phyloP scores from a whole-genome alignment of 2,113 vertebrate species.

The Mormyrus lacerda region DNA sequence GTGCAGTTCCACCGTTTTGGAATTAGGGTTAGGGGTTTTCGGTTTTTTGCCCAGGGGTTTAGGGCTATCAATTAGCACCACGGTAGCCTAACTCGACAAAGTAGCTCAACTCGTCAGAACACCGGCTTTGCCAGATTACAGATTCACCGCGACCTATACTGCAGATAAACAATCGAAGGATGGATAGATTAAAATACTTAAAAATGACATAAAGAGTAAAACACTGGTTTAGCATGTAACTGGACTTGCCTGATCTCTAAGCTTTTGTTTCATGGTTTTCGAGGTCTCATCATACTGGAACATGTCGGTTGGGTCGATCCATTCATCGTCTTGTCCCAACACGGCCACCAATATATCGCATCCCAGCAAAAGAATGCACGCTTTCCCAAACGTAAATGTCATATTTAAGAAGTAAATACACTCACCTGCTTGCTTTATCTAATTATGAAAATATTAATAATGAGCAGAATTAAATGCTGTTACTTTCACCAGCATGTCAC shows the following conservation, averaged over 20 bases:
- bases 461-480: neutral
- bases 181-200: neutral
- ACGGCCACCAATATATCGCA: neutral
- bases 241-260: neutral
- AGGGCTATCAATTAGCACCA: no score
- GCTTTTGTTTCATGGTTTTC: neutral
- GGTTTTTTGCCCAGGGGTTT: no score
- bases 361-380: neutral
- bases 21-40: no score
- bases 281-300: neutral
- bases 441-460: neutral
- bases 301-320: constrained; percentile 8
- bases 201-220: neutral
- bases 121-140: neutral
- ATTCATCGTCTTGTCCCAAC: neutral
- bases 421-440: neutral
- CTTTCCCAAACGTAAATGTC: neutral
- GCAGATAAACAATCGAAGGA: neutral
- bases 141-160: neutral
- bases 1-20: no score
- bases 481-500: neutral
- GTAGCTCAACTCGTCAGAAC: no score
- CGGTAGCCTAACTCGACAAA: no score
- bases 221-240: neutral
- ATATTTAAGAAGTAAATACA: neutral